phyloP scores from a whole-genome alignment of 1,140 invertebrate genomes.

The Oryctes rhinoceros region DNA sequence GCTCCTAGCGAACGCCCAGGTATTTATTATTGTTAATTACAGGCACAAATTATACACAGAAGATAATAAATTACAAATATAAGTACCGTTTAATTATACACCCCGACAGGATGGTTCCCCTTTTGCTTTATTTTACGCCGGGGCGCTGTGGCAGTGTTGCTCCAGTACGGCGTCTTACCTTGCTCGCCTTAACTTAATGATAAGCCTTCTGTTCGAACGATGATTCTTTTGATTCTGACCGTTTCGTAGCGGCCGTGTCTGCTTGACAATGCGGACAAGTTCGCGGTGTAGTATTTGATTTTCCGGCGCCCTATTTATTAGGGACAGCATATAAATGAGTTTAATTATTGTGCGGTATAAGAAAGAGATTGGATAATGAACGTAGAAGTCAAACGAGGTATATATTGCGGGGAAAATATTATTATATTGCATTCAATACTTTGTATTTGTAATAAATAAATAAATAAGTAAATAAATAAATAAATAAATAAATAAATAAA shows the following conservation, averaged over 20 bases:
- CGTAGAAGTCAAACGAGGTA: neutral
- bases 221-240: neutral
- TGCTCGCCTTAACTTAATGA: neutral
- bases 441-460: too few relatives aligned
- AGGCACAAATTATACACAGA: constrained; percentile 10
- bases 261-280: neutral
- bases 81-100: constrained; percentile 6
- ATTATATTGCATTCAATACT: neutral
- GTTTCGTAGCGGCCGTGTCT: neutral
- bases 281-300: neutral
- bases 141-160: neutral
- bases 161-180: neutral
- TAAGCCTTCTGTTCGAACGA: neutral
- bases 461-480: too few relatives aligned
- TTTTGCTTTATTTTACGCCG: neutral
- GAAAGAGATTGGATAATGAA: neutral
- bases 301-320: neutral
- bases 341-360: neutral
- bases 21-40: constrained; percentile 12
- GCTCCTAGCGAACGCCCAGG: neutral
- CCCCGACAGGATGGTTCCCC: neutral
- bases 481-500: too few relatives aligned
- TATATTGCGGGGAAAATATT: neutral
- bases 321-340: neutral
- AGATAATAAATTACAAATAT: constrained; percentile 7